Base-by-base conservation (phyloP, 2,888 invertebrate genomes). In the Odiellus spinosus region DNA sequence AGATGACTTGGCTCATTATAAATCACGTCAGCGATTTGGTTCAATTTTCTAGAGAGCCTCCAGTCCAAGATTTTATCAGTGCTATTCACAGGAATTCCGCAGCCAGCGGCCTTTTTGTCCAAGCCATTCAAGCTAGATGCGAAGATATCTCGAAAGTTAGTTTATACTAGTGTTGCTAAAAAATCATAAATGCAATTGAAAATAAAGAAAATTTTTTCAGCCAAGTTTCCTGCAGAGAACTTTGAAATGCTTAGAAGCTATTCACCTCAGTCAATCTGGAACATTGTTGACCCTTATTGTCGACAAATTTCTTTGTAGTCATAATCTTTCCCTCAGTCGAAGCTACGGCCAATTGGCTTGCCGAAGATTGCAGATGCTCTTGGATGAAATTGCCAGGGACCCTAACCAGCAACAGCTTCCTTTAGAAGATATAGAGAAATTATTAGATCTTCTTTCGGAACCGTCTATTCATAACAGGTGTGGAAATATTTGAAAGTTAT, bases 1-100 rank as follows among this genome's bases (percentile, higher is more conserved):
- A 80, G 55, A 67, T 84, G 47, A 75, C 77, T 0, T 84, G 82
- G 82, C 67, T 85, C 10, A 65, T 86, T n/a, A 75, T 76, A 10
- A 78, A 78, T 60, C 75, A 82, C 51, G 75, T 79, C 0, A 73
- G 76, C 55, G 73, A 78, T 35, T 67, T 84, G 2, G 74, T 83
- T 3, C 67, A 71, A 34, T 70, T 80, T 47, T 73, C 74, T 26
- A 64, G 69, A 1, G 82, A 83, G 60, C 68, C 73, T 0, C 76
- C 81, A 0, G 77, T 83, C 4, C 69, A 70, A 48, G 76, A 78
- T 61, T 71, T 78, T 35, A 63, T 75, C 40, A 65, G 73, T 51
- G 73, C 75, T 40, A 68, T 78, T 32, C 77, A 78, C 60, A 66
- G 64, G 58, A 76, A 77, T 55, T 65, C 75, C 1, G 73, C 75